Evolutionary conservation across 2,888 invertebrate species (phyloP).

Genomic region (Cremastinae sp.): DNA sequence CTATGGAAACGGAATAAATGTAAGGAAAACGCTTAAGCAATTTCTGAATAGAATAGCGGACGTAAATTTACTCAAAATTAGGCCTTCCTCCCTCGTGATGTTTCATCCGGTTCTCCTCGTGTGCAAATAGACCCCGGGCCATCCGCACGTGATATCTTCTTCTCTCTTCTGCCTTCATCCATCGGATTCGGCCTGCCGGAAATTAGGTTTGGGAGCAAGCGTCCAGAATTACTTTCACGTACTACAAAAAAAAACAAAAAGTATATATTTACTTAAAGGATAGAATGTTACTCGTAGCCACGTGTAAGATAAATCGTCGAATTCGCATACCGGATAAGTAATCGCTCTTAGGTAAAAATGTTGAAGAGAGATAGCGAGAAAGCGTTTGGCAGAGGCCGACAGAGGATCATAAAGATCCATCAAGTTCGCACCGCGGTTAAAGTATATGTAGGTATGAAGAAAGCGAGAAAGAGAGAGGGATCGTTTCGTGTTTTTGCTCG

Average conservation of each 20-base stretch:
- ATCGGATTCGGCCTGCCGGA: slow-evolving; percentile 45
- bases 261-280: too few species aligned
- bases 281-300: neutral
- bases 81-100: slow-evolving; percentile 52
- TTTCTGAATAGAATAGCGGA: slow-evolving; percentile 65
- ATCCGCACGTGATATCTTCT: slow-evolving; percentile 1
- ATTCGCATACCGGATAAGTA: slow-evolving; percentile 40
- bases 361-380: slow-evolving; percentile 24
- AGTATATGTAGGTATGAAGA: slow-evolving; percentile 27
- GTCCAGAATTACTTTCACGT: slow-evolving; percentile 9
- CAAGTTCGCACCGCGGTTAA: slow-evolving; percentile 62
- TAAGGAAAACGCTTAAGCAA: slow-evolving; percentile 72
- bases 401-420: slow-evolving; percentile 65
- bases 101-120: slow-evolving; percentile 39
- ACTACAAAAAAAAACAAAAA: too few species aligned
- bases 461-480: slow-evolving; percentile 25
- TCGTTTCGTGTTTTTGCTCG: slow-evolving; percentile 40
- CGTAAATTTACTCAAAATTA: slow-evolving; percentile 74
- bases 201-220: slow-evolving; percentile 11
- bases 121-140: slow-evolving; percentile 29
- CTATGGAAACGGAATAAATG: slow-evolving; percentile 19
- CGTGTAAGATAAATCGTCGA: slow-evolving; percentile 36
- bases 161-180: slow-evolving; percentile 1
- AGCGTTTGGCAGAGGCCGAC: slow-evolving; percentile 62
- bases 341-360: slow-evolving; percentile 29